Conservation (phyloP, 2,888 invertebrate species). For the Petrolisthes cinctipes region DNA sequence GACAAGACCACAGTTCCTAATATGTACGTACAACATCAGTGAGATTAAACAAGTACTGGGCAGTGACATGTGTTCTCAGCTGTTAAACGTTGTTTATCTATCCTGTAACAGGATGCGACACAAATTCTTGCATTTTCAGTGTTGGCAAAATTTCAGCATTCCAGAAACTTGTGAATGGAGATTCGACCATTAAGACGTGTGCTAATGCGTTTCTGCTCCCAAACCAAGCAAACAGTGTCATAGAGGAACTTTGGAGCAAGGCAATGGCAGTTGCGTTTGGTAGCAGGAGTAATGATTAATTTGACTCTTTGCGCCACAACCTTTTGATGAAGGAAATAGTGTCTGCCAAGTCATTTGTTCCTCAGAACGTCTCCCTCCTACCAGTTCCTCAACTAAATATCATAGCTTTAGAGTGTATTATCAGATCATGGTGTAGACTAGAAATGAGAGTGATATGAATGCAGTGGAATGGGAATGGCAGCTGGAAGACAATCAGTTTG, state of each 20-base stretch:
- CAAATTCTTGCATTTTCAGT: slow-evolving; percentile 33
- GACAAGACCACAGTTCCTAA: neutral
- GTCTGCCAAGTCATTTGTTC: no score
- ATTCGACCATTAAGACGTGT: neutral
- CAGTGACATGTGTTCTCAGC: slow-evolving; percentile 18
- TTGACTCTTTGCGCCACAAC: no score
- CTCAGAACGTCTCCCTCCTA: no score
- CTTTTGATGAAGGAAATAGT: no score
- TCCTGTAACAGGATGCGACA: slow-evolving; percentile 36
- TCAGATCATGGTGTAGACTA: no score
- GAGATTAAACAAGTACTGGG: slow-evolving; percentile 19
- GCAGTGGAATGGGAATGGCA: slow-evolving; percentile 29
- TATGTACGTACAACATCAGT: neutral
- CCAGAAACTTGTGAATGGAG: slow-evolving; percentile 24
- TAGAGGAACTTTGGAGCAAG: slow-evolving; percentile 7
- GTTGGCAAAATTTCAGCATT: slow-evolving; percentile 34
- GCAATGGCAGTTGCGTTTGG: slow-evolving; percentile 24
- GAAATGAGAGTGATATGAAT: no score
- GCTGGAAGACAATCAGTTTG: slow-evolving; percentile 28
- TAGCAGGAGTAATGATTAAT: neutral
- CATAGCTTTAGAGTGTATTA: no score
- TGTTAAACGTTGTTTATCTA: slow-evolving; percentile 40
- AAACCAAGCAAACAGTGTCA: slow-evolving; percentile 3
- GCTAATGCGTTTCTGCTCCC: slow-evolving; percentile 14
- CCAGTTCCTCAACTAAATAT: no score